These are phyloP conservation scores for Dione juno DNA, from an alignment of 2,888 invertebrate species.

Conservation along the genomic window DNA sequence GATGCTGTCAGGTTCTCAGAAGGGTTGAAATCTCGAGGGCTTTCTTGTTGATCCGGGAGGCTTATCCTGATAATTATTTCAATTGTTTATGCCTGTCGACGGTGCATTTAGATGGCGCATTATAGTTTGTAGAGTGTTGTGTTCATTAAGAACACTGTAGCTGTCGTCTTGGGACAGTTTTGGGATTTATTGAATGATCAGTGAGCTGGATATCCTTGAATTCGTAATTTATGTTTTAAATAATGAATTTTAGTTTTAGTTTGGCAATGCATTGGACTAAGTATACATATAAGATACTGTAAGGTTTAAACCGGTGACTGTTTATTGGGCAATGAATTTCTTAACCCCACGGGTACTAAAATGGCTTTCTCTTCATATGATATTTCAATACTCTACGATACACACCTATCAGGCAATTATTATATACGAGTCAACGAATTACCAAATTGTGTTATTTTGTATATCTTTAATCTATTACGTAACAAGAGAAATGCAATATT, in stretches of 20 bases:
- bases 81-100: constrained; percentile 83
- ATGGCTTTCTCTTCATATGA: too few species aligned
- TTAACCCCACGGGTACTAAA: too few species aligned
- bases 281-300: too few species aligned
- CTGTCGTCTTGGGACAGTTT: constrained; percentile 62
- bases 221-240: constrained; percentile 14
- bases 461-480: too few species aligned
- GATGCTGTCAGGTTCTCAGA: constrained; percentile 77
- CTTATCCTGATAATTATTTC: constrained; percentile 84
- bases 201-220: constrained; percentile 7
- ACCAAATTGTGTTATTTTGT: too few species aligned
- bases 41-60: constrained; percentile 74
- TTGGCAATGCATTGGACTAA: too few species aligned
- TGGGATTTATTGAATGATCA: constrained; percentile 42
- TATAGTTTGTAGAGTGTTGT: constrained; percentile 79
- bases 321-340: too few species aligned
- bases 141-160: constrained; percentile 67
- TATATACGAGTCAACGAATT: too few species aligned
- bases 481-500: too few species aligned
- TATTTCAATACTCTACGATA: too few species aligned
- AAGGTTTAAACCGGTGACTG: too few species aligned
- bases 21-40: constrained; percentile 81
- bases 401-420: too few species aligned
- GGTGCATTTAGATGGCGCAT: constrained; percentile 82
- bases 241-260: neutral